Base-by-base conservation (phyloP, 1,140 invertebrate genomes). In the Planococcus citri region DNA sequence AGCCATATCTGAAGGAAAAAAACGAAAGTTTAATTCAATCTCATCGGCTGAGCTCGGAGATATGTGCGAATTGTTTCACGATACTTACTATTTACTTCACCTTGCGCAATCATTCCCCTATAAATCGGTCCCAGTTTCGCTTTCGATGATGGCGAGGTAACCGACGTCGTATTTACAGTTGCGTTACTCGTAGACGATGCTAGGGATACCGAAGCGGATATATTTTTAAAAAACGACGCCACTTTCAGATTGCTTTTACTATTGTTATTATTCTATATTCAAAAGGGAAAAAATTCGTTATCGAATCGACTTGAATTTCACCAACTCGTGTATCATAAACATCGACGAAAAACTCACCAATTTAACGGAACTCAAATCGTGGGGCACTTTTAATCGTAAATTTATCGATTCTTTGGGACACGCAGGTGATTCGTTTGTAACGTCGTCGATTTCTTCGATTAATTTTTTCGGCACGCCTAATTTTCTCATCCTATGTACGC, bases 401-500 rank as follows among this genome's bases (percentile, higher is more conserved):
- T 69, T 83, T 51, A 85, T 81, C 74, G 81, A 83, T 25, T 86
- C 86, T 64, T 84, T 81, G 38, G 88, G 89, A 79, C 86, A 85
- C 68, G 81, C 79, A 1, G 89, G 88, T 21, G 85, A 83, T 9
- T 81, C 79, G 10, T 83, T 80, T 10, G 85, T 83, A 60, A 81
- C 76, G 69, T 73, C 79, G 75, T 91, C 86, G 70, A 90, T 83
- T 78, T 92, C 88, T 77, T 91, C 87, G 61, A 94, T 90, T 1
- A 90, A 77, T 74, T 85, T 86, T 57, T 83, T 80, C 6, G 87
- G 83, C n/a, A 88, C 84, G 74, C 87, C 85, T 64, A 90, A 83
- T 73, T 87, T 85, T 70, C 83, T 84, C 33, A 89, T 84, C 75
- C 90, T 83, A 78, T 94, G 90, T 60, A 91, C 88, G 51, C 87